phyloP scores from a whole-genome alignment of 1,140 invertebrate genomes.

The Antheraea pernyi region DNA sequence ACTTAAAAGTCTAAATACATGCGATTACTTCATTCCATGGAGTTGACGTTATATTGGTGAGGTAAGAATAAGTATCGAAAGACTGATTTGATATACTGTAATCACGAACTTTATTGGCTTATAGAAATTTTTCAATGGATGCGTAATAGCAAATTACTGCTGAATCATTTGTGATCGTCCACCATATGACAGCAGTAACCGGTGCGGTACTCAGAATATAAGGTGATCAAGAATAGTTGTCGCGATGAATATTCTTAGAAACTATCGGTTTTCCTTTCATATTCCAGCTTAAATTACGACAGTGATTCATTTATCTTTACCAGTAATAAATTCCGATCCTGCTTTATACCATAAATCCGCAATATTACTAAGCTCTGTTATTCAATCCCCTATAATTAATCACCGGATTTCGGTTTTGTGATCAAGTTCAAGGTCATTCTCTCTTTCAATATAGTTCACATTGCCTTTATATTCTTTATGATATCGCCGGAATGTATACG shows the following conservation, averaged over 20 bases:
- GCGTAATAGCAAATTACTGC: not conserved
- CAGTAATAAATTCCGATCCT: not conserved
- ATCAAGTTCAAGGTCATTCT: constrained; percentile 17
- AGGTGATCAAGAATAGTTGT: not conserved
- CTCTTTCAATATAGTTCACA: constrained; percentile 14
- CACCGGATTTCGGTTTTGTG: constrained; percentile 9
- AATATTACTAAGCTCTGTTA: not conserved
- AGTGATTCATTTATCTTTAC: constrained; percentile 22
- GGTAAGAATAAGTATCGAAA: not conserved
- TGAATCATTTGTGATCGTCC: not conserved
- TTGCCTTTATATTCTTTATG: constrained; percentile 18
- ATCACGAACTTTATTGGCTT: not conserved
- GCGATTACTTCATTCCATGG: no score
- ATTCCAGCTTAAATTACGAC: constrained; percentile 21
- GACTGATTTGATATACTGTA: not conserved
- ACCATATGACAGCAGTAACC: not conserved
- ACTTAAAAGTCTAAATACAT: no score
- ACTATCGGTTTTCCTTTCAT: constrained; percentile 15
- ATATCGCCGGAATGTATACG: constrained; percentile 19
- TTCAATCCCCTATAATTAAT: constrained; percentile 1
- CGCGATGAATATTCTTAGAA: constrained; percentile 19
- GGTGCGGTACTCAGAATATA: not conserved
- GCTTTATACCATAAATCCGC: not conserved
- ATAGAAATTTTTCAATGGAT: not conserved
- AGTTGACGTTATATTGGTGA: not conserved